Percentiles rank a stretch among this genome's conserved stretches.
Evolutionary conservation across 2,888 invertebrate genomes (phyloP).

Genomic region (Troglohyphantes excavatus): DNA sequence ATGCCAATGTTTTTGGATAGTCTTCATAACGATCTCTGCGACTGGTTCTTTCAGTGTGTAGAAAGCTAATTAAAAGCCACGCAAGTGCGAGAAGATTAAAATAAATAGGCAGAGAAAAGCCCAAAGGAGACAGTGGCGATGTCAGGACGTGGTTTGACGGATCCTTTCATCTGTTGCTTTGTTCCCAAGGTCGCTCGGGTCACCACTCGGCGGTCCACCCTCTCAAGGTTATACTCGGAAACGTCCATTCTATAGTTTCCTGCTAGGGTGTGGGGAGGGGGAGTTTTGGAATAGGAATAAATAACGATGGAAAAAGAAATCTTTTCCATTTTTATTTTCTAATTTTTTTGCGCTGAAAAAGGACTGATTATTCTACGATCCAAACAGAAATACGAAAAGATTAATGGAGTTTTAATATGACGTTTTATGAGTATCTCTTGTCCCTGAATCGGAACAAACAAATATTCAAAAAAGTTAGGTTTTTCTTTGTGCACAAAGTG

Average conservation of each 20-base stretch:
- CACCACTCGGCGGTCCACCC: slow-evolving; percentile 35
- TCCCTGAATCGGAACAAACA: slow-evolving; percentile 34
- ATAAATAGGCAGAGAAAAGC: not conserved
- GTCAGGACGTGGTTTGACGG: slow-evolving; percentile 64
- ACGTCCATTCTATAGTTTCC: slow-evolving; percentile 45
- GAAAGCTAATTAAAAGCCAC: slow-evolving; percentile 41
- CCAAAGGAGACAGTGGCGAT: slow-evolving; percentile 47
- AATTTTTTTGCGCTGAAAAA: not conserved
- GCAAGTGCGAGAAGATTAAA: slow-evolving; percentile 21
- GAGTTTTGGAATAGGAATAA: not conserved
- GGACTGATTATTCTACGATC: not conserved
- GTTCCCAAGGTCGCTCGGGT: slow-evolving; percentile 58
- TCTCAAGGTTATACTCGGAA: slow-evolving; percentile 54
- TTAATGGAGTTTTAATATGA: slow-evolving; percentile 49
- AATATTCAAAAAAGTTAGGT: not conserved
- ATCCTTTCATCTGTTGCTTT: slow-evolving; percentile 58
- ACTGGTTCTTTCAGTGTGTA: not conserved
- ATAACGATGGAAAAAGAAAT: not conserved
- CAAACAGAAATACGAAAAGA: slow-evolving; percentile 24
- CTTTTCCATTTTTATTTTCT: too few relatives aligned
- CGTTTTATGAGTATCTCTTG: slow-evolving; percentile 6
- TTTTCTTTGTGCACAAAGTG: not conserved
- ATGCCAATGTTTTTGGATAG: not conserved
- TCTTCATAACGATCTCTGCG: not conserved
- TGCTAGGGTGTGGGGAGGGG: not conserved